These are phyloP conservation scores for Balearica regulorum DNA, from an alignment of 2,797 vertebrate genomes.

Conservation along the genomic window DNA sequence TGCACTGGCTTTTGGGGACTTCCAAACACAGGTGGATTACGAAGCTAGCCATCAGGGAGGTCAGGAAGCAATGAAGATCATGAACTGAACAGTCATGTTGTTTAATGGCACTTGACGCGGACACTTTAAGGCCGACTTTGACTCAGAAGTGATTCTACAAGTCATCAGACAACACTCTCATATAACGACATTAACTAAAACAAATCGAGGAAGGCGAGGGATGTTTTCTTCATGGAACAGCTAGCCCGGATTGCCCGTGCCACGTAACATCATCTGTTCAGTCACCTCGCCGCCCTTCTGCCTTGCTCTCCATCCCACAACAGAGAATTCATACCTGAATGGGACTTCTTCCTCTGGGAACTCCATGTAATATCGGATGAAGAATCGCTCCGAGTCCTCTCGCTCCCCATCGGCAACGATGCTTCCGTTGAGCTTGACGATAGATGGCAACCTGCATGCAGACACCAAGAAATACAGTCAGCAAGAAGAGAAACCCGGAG, in stretches of 20 bases:
- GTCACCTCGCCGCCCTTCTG: background rate
- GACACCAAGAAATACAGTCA: conserved; percentile 1
- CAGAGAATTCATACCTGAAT: conserved; percentile 78
- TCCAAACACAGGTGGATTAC: background rate
- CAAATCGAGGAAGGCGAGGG: background rate
- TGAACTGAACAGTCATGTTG: background rate
- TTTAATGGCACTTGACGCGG: background rate
- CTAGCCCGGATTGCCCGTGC: background rate
- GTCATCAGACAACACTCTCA: background rate
- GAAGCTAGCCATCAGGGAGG: background rate
- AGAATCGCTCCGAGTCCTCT: conserved; percentile 96
- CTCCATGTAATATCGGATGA: conserved; percentile 90
- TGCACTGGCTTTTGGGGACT: background rate
- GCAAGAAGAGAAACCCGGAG: background rate
- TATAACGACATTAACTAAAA: accelerated
- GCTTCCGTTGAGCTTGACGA: conserved; percentile 90
- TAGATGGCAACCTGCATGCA: conserved; percentile 84
- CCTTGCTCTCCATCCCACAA: background rate
- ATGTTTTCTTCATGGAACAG: background rate
- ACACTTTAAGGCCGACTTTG: background rate
- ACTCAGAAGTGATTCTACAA: background rate
- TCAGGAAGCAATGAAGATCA: background rate
- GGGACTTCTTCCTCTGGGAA: conserved; percentile 85
- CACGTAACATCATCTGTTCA: background rate
- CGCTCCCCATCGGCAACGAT: conserved; percentile 86